Percentiles rank a stretch among this genome's conserved stretches.
These are phyloP conservation scores for Alethe diademata DNA, from an alignment of 2,113 vertebrate genomes.

Conservation along the genomic window DNA sequence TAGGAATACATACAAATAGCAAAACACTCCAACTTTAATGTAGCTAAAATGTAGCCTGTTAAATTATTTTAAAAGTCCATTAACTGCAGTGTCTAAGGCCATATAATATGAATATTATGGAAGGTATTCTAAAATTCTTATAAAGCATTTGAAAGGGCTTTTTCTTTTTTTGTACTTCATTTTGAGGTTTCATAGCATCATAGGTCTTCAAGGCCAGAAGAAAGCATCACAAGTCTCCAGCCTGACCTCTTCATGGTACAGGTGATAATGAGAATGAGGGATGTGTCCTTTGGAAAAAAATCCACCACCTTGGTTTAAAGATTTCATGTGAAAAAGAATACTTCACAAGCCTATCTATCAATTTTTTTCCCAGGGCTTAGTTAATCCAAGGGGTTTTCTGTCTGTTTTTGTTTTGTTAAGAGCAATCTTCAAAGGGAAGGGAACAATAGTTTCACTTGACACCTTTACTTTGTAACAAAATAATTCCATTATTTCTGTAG, in stretches of 20 bases:
- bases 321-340: not conserved
- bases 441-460: not conserved
- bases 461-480: not conserved
- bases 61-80: not conserved
- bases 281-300: not conserved
- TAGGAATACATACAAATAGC: not conserved
- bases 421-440: not conserved
- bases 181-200: not conserved
- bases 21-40: rapidly evolving
- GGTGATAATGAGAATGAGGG: not conserved
- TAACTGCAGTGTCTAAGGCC: not conserved
- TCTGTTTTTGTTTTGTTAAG: not conserved
- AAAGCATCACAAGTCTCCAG: not conserved
- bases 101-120: not conserved
- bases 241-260: not conserved
- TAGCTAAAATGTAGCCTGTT: not conserved
- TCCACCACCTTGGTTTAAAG: not conserved
- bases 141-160: not conserved
- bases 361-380: not conserved
- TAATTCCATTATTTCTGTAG: not conserved
- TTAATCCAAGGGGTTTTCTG: not conserved
- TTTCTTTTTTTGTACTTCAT: not conserved
- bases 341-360: not conserved
- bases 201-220: not conserved
- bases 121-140: not conserved